Conservation (phyloP, 2,888 invertebrate species). For the Ariolimax columbianus region DNA sequence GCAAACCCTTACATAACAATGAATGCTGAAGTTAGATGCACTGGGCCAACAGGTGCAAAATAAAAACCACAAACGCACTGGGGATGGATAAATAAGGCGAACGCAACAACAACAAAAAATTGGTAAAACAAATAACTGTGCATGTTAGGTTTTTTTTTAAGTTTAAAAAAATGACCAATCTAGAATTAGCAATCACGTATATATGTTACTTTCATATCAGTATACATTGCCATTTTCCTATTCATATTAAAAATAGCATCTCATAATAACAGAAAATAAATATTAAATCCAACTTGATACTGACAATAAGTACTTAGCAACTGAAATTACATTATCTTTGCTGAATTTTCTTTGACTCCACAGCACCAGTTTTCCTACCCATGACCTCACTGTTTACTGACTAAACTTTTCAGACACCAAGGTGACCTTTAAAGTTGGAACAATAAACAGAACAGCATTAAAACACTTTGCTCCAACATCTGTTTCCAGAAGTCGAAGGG, state of each 20-base stretch:
- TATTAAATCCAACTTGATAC: neutral
- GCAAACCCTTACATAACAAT: too few relatives aligned
- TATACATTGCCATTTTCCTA: neutral
- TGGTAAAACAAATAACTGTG: too few relatives aligned
- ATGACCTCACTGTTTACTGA: neutral
- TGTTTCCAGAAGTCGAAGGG: slow-evolving; percentile 64
- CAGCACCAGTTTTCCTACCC: neutral
- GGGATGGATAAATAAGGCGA: too few relatives aligned
- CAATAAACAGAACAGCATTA: slow-evolving; percentile 49
- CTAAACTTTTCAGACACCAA: neutral
- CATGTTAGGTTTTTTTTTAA: too few relatives aligned
- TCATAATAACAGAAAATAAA: neutral
- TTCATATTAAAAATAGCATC: neutral
- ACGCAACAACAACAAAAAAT: too few relatives aligned
- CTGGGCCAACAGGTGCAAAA: too few relatives aligned
- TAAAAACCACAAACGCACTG: too few relatives aligned
- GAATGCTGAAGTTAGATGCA: too few relatives aligned
- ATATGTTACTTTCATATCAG: neutral
- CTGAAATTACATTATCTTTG: neutral
- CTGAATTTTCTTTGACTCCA: neutral
- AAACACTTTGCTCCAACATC: slow-evolving; percentile 60
- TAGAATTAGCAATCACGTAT: too few relatives aligned
- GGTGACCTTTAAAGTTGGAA: slow-evolving; percentile 44
- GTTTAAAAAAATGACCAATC: too few relatives aligned
- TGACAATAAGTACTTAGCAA: neutral